Evolutionary conservation across 1,140 invertebrate species (phyloP).

Genomic region (Caenorhabditis briggsae): DNA sequence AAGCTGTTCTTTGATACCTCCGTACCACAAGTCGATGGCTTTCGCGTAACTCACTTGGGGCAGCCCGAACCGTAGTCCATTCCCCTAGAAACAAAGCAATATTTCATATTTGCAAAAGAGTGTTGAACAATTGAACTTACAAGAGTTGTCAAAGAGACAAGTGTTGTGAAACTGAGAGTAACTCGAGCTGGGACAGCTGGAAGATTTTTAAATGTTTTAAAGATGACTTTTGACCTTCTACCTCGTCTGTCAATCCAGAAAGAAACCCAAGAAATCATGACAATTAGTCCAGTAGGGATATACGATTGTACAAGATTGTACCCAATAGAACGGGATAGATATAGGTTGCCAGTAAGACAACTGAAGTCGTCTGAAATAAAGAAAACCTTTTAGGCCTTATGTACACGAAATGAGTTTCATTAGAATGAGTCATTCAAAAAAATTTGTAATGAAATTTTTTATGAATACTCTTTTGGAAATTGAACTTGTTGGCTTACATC

Average conservation of each 20-base stretch:
- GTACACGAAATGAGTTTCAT: too few relatives aligned
- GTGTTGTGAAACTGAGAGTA: conserved; percentile 75
- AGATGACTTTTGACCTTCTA: background rate
- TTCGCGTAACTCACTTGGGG: conserved; percentile 68
- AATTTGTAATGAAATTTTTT: background rate
- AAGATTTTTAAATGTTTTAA: background rate
- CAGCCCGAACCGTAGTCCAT: conserved; percentile 66
- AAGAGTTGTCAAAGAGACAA: conserved; percentile 75
- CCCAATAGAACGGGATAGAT: conserved; percentile 87
- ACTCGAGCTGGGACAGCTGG: conserved; percentile 75
- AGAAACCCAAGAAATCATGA: conserved; percentile 88
- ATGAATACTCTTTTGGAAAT: background rate
- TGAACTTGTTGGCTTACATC: too few relatives aligned
- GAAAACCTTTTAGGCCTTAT: background rate
- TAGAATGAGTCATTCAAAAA: background rate
- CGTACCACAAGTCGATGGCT: conserved; percentile 68
- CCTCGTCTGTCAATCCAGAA: conserved; percentile 78
- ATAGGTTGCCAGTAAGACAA: conserved; percentile 84
- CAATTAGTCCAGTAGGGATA: conserved; percentile 87
- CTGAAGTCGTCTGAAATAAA: conserved; percentile 82
- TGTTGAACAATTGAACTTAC: conserved; percentile 60
- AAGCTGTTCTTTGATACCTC: conserved; percentile 61
- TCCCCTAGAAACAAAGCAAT: conserved; percentile 61
- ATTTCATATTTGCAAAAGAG: background rate
- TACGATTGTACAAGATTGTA: conserved; percentile 90